Evolutionary conservation across 2,113 vertebrate species (phyloP).

Genomic region (Orcinus orca): DNA sequence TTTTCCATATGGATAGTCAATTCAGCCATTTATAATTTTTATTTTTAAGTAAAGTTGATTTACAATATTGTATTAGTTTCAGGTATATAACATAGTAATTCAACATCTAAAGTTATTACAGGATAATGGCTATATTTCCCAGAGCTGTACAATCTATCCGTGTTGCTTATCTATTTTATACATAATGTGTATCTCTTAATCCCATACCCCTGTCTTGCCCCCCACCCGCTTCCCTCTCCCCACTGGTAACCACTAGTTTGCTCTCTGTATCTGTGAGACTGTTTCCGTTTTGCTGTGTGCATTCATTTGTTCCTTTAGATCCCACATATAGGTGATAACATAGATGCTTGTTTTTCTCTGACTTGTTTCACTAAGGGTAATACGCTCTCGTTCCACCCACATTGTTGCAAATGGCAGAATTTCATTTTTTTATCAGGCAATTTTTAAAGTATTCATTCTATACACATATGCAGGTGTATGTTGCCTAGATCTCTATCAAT

Average conservation of each 20-base stretch:
- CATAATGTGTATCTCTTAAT: background rate
- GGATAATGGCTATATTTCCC: background rate
- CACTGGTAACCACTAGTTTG: background rate
- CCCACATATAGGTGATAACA: background rate
- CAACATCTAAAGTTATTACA: background rate
- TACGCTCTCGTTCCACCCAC: background rate
- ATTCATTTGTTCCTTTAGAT: too few species aligned
- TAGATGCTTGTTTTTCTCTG: background rate
- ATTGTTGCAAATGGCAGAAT: background rate
- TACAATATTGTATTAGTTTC: background rate
- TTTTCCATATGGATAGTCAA: background rate
- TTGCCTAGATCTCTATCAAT: background rate
- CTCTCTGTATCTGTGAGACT: background rate
- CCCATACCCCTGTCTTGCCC: too few species aligned
- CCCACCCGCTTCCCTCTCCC: background rate
- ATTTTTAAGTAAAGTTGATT: background rate
- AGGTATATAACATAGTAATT: background rate
- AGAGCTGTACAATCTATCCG: background rate
- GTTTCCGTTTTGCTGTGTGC: too few species aligned
- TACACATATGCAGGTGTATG: background rate
- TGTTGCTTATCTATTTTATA: background rate
- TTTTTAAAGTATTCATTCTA: background rate
- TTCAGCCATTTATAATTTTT: background rate
- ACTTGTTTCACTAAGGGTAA: background rate
- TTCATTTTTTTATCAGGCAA: background rate